Evolutionary conservation across 2,888 invertebrate genomes (phyloP).

Genomic region (Diogma glabrata): DNA sequence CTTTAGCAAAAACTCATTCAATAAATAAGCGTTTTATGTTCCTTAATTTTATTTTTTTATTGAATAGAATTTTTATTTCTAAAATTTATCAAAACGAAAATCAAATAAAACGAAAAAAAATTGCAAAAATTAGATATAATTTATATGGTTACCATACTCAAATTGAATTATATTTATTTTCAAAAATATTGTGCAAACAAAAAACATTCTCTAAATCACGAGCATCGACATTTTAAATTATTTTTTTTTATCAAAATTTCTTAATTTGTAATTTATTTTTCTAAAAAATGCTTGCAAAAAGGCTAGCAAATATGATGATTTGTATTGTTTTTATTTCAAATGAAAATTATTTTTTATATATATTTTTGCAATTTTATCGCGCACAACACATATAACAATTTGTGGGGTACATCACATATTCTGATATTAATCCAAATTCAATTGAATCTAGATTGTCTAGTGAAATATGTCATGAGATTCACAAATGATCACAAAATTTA

Average conservation of each 20-base stretch:
- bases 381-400: no score
- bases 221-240: constrained; percentile 5
- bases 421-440: no score
- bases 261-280: constrained; percentile 4
- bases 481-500: no score
- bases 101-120: neutral
- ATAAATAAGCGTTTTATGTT: constrained; percentile 8
- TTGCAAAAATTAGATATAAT: constrained; percentile 5
- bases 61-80: constrained; percentile 3
- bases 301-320: constrained; percentile 1
- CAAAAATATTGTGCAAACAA: neutral
- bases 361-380: neutral
- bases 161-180: neutral
- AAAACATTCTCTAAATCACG: constrained; percentile 8
- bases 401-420: no score
- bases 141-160: neutral
- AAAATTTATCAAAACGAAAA: neutral
- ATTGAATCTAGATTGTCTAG: no score
- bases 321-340: neutral
- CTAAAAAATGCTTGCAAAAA: neutral
- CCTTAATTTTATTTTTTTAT: constrained; percentile 3
- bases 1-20: no score
- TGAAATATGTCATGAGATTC: no score
- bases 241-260: neutral
- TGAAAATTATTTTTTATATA: constrained; percentile 4